phyloP scores from a whole-genome alignment of 2,797 vertebrate species.

The Chelonia mydas region DNA sequence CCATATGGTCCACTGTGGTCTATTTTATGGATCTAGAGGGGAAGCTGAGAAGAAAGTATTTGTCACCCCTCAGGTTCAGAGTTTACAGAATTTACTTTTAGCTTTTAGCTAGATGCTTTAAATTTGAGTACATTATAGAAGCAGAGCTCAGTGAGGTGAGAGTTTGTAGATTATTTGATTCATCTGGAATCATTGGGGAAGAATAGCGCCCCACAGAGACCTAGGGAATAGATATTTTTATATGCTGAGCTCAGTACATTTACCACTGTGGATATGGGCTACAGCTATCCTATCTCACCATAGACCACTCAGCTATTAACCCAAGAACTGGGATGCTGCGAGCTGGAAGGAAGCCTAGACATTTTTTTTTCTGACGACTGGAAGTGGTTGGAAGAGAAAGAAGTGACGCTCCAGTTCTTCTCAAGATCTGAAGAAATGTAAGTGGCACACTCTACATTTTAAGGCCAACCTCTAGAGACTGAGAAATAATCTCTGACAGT shows the following conservation, averaged over 20 bases:
- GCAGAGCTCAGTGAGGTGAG: background rate
- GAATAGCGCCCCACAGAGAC: background rate
- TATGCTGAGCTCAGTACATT: background rate
- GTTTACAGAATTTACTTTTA: background rate
- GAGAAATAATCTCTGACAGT: background rate
- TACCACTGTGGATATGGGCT: background rate
- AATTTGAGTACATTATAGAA: background rate
- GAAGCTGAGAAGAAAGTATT: background rate
- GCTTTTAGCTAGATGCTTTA: background rate
- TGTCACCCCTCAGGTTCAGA: background rate
- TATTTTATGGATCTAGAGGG: background rate
- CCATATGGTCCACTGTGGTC: background rate
- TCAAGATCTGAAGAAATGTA: background rate
- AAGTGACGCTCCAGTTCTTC: background rate
- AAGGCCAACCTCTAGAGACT: background rate
- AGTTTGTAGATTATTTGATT: background rate
- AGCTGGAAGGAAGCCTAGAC: too few relatives aligned
- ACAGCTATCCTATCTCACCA: background rate
- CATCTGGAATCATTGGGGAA: background rate
- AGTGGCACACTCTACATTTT: background rate
- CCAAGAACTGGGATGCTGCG: background rate
- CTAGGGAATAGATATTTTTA: background rate
- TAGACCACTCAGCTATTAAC: background rate
- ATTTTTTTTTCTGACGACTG: background rate
- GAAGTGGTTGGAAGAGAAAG: background rate